phyloP scores from a whole-genome alignment of 2,797 vertebrate species.

The Chloroceryle amazona region DNA sequence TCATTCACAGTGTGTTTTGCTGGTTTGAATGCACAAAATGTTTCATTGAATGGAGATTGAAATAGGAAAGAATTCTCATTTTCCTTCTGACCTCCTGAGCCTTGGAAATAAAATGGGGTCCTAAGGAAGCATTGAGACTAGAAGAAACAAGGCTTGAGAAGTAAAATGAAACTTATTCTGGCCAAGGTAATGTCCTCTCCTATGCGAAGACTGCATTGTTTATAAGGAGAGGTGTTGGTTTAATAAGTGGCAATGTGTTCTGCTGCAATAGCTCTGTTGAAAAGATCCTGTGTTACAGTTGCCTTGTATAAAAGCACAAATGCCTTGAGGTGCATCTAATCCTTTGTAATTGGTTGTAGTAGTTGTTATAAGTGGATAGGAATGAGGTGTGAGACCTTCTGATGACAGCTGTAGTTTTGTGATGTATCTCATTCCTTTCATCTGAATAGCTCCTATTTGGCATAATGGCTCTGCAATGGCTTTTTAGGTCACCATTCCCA shows the following conservation, averaged over 20 bases:
- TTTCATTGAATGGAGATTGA: not conserved
- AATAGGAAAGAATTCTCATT: not conserved
- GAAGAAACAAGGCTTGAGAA: not conserved
- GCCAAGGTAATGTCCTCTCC: not conserved
- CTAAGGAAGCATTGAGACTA: not conserved
- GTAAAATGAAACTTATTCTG: not conserved
- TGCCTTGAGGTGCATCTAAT: not conserved
- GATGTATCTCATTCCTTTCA: not conserved
- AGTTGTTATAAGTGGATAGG: not conserved
- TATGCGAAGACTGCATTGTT: not conserved
- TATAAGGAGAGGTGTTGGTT: not conserved
- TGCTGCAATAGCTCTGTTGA: conserved; percentile 16
- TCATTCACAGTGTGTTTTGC: not conserved
- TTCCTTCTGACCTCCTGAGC: not conserved
- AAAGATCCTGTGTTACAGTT: not conserved
- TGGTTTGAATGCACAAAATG: not conserved
- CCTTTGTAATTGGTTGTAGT: not conserved
- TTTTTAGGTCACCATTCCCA: conserved; percentile 82
- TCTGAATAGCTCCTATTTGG: not conserved
- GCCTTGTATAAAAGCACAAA: not conserved
- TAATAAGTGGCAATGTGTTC: not conserved
- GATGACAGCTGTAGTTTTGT: conserved; percentile 17
- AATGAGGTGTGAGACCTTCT: not conserved
- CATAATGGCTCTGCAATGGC: not conserved
- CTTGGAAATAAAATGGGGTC: not conserved